These are phyloP conservation scores for Cephalopterus ornatus DNA, from an alignment of 2,113 vertebrate genomes.

Conservation along the genomic window DNA sequence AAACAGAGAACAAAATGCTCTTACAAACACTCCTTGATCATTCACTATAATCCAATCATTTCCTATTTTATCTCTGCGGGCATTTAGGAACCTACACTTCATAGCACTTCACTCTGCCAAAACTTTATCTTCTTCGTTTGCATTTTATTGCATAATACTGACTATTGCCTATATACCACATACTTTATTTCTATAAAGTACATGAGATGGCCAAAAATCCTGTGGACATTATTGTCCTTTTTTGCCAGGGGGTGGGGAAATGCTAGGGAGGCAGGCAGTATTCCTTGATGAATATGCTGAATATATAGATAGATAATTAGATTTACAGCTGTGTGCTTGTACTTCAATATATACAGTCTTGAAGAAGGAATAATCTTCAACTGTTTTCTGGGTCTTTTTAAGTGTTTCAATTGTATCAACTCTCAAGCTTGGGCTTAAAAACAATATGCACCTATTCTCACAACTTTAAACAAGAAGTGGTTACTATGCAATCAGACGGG, in stretches of 20 bases:
- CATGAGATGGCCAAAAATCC: not conserved
- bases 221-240: not conserved
- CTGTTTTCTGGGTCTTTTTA: not conserved
- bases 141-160: not conserved
- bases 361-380: not conserved
- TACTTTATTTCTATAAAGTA: not conserved
- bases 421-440: not conserved
- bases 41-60: not conserved
- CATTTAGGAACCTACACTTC: not conserved
- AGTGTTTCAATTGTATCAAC: not conserved
- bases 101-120: not conserved
- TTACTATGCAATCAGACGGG: not conserved
- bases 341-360: not conserved
- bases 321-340: not conserved
- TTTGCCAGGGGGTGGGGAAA: not conserved
- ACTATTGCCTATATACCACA: not conserved
- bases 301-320: not conserved
- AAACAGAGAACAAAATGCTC: not conserved
- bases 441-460: not conserved
- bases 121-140: not conserved
- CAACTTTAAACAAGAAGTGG: not conserved
- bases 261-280: not conserved
- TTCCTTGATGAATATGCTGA: not conserved
- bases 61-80: not conserved
- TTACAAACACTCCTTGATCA: not conserved